Conservation (phyloP, 2,797 vertebrate genomes). For the Alcedo atthis region DNA sequence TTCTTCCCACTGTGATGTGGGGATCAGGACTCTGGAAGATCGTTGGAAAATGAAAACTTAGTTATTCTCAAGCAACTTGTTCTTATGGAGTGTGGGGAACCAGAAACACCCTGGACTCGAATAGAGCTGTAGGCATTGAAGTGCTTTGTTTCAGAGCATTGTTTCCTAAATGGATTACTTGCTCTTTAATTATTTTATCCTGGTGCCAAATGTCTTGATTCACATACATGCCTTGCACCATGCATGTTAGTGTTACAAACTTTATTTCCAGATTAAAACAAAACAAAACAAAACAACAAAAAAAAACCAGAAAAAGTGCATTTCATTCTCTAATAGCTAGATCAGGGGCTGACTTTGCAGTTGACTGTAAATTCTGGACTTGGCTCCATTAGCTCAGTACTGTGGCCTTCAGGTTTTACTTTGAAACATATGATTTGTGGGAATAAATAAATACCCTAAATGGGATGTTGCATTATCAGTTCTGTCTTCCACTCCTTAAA, state of each 20-base stretch:
- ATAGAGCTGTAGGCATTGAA: not conserved
- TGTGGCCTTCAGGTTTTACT: not conserved
- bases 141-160: not conserved
- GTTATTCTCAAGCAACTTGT: not conserved
- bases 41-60: not conserved
- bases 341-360: not conserved
- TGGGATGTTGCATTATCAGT: not conserved
- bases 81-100: not conserved
- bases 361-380: not conserved
- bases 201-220: not conserved
- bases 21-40: not conserved
- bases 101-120: not conserved
- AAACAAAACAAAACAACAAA: no score
- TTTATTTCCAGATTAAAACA: no score
- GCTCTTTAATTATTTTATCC: not conserved
- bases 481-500: not conserved
- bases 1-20: not conserved
- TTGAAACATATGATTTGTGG: not conserved
- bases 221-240: not conserved
- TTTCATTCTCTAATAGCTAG: not conserved
- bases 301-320: no score
- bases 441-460: not conserved
- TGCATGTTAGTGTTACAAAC: not conserved
- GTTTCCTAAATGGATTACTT: not conserved
- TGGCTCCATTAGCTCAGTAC: not conserved